Evolutionary conservation across 2,797 vertebrate genomes (phyloP), one percentile per base, ranked within the genome.

Genomic region (Parambassis ranga): DNA sequence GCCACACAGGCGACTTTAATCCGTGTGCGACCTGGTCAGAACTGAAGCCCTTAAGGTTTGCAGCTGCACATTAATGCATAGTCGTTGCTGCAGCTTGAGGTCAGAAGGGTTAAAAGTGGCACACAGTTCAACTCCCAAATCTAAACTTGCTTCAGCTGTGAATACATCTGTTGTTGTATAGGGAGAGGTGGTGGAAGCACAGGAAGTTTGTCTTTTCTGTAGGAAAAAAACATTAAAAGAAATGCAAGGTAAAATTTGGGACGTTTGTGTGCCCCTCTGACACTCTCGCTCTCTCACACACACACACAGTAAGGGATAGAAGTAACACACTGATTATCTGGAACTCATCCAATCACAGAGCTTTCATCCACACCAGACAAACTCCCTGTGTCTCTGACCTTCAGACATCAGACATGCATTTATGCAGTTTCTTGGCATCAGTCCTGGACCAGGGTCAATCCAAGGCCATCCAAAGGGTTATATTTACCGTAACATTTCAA

Each of bases 121-220:
- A 6, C 26, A 3, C 5, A 1, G 62, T 46, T 59, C 22, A 60
- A 27, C 61, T 49, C 63, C 47, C 24, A 28, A 27, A 26, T 44
- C 62, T 59, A 66, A 86, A 84, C 78, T 47, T 36, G 68, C 76
- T 48, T 81, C 82, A 85, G 87, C 85, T 87, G 84, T 65, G 61
- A 69, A 79, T 70, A 87, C 80, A 86, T 77, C 66, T 79, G 78
- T 65, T 65, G 18, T 63, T 80, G 47, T 13, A 3, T 2, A 23
- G 55, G 30, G 7, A 31, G 47, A 53, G 44, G 18, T 11, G 38
- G 41, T 5, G 23, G 24, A 52, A 44, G 65, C 60, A 60, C 5
- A 36, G 50, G 59, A 52, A 41, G 43, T 10, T 14, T 19, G 37
- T 11, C 20, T 16, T 28, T 39, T 49, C 14, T 13, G n/a, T 10